A percentile compares a stretch with the other conserved stretches of the same genome.
Evolutionary conservation across 2,888 invertebrate genomes (phyloP).

Genomic region (Heterodera filipjevi): DNA sequence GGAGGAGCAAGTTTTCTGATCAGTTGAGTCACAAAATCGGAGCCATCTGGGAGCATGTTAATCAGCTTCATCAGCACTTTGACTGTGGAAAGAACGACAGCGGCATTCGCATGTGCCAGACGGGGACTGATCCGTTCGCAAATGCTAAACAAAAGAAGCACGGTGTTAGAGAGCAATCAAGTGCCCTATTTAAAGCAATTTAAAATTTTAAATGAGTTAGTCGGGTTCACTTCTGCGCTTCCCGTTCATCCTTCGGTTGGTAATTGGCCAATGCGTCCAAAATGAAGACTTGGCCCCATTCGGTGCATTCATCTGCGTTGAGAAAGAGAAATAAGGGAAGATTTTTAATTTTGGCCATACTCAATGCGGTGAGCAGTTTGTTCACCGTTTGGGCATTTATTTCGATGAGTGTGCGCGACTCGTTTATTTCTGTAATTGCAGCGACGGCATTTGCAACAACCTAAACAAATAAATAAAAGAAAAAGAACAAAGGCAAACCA

Average conservation of each 20-base stretch:
- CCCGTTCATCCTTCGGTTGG: constrained; percentile 91
- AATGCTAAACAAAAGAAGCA: constrained; percentile 71
- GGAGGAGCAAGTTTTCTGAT: constrained; percentile 98
- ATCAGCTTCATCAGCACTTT: constrained; percentile 97
- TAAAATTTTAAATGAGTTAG: neutral
- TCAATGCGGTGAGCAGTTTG: constrained; percentile 86
- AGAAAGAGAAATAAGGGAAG: neutral
- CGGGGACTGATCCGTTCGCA: constrained; percentile 96
- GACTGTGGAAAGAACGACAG: constrained; percentile 95
- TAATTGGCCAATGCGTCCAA: constrained; percentile 96
- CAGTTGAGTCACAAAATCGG: constrained; percentile 88
- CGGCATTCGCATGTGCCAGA: constrained; percentile 97
- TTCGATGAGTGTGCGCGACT: constrained; percentile 90
- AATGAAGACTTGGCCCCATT: constrained; percentile 77
- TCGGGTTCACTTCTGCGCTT: constrained; percentile 78
- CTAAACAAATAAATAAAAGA: constrained; percentile 63
- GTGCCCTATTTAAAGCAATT: neutral
- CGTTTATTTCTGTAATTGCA: constrained; percentile 95
- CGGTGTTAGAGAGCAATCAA: neutral
- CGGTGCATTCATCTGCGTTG: constrained; percentile 85
- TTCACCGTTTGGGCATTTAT: constrained; percentile 97
- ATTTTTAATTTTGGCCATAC: neutral
- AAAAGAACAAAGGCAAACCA: constrained; percentile 72
- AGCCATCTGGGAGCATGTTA: constrained; percentile 90
- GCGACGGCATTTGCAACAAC: constrained; percentile 98